Conservation (phyloP, 1,140 invertebrate genomes). For the Drosophila asahinai region DNA sequence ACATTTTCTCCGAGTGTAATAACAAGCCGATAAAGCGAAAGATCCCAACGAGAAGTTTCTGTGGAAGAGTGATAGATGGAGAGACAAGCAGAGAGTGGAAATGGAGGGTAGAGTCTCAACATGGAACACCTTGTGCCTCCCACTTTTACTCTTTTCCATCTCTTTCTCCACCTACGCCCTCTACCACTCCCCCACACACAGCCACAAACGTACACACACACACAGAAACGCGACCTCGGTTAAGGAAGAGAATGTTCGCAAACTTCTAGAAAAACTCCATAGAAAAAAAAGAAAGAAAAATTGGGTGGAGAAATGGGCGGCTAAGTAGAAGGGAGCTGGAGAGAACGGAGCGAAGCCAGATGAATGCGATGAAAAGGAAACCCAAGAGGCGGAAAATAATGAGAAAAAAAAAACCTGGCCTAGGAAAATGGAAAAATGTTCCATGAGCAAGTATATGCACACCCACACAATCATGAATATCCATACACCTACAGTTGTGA, state of each 20-base stretch:
- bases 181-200: not conserved
- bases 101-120: conserved; percentile 43
- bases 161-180: not conserved
- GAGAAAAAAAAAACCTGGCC: conserved; percentile 13
- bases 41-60: conserved; percentile 42
- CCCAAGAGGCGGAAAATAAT: conserved; percentile 68
- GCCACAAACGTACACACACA: conserved; percentile 3
- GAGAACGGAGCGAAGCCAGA: conserved; percentile 62
- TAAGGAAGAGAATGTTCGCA: conserved; percentile 57
- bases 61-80: conserved; percentile 1
- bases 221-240: conserved; percentile 63
- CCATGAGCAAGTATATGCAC: conserved; percentile 23
- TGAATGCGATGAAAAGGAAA: conserved; percentile 69
- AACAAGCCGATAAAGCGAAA: conserved; percentile 43
- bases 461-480: conserved; percentile 3
- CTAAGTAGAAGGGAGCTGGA: not conserved
- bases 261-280: conserved; percentile 48
- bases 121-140: conserved; percentile 71
- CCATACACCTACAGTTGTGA: conserved; percentile 10
- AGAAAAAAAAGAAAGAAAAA: conserved; percentile 26
- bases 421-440: conserved; percentile 67
- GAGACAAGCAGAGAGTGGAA: not conserved
- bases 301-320: conserved; percentile 1
- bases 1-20: not conserved
- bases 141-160: conserved; percentile 26